Base-by-base conservation (phyloP, 2,888 invertebrate species). In the Allophyes oxyacanthae region DNA sequence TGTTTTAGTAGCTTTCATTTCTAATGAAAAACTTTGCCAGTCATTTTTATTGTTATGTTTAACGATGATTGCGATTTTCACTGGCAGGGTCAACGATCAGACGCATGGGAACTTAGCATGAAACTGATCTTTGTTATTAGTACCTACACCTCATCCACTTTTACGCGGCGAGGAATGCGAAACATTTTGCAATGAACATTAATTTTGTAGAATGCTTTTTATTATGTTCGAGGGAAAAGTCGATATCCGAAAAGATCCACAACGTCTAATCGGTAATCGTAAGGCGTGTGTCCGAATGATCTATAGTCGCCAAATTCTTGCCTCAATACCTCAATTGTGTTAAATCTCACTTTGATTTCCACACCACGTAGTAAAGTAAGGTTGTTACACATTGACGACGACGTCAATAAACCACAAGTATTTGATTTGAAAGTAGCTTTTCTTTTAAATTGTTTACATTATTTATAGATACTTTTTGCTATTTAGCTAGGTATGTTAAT, bases 1-100 rank as follows among this genome's bases (percentile, higher is more conserved):
- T 81, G 84, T 84, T 84, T 85, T 81, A 80, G 81, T 73, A 72
- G 84, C 88, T 90, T 89, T 89, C 88, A 68, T 84, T 87, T 87
- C 74, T 78, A 75, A 83, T 79, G 84, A 87, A 88, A 87, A 89
- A 86, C 79, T 54, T 52, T 43, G 71, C 66, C 66, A 73, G 81
- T 79, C 77, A 80, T 83, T 88, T 82, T 85, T 82, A 84, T 85
- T 82, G 83, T 84, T 74, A 77, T 64, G 59, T 75, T 72, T 70
- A 74, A 79, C 64, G 77, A 72, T 70, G 62, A 69, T 73, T 63
- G 60, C 48, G 64, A 77, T 79, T 86, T 89, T 86, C 85, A 85
- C 86, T 83, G 79, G 75, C 68, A 77, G 68, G 82, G 81, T 84
- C 80, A 81, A 79, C 53, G 79, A 68, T 74, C 83, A 64, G 15